Conservation (phyloP, 37 sponge, comb jelly and placozoan species). For the Haliclona indistincta region DNA sequence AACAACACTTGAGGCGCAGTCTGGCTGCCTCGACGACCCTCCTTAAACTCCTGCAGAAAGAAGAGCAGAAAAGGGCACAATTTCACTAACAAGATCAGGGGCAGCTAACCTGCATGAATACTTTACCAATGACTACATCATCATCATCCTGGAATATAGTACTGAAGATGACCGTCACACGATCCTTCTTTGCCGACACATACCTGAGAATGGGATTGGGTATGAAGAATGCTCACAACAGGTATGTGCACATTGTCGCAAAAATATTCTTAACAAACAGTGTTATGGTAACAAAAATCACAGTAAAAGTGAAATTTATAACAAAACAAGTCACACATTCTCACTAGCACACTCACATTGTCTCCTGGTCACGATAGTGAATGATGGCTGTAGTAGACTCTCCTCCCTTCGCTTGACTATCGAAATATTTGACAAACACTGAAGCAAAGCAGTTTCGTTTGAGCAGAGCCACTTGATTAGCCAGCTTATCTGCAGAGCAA, state of each 20-base stretch:
- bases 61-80: background rate
- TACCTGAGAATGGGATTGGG: too few relatives aligned
- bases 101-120: conserved; percentile 81
- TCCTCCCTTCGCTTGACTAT: conserved; percentile 70
- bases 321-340: background rate
- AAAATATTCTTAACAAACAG: too few relatives aligned
- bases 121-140: conserved; percentile 95
- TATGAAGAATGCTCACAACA: too few relatives aligned
- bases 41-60: conserved; percentile 89
- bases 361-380: conserved; percentile 95
- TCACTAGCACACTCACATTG: conserved; percentile 61
- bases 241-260: too few relatives aligned
- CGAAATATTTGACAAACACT: conserved; percentile 96
- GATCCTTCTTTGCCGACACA: conserved; percentile 92
- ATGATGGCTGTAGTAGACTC: conserved; percentile 76
- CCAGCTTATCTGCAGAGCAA: conserved; percentile 57
- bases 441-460: conserved; percentile 98
- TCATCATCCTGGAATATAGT: conserved; percentile 96
- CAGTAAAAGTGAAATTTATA: too few relatives aligned
- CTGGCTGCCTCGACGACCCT: conserved; percentile 82
- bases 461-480: conserved; percentile 78
- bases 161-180: conserved; percentile 97
- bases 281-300: too few relatives aligned
- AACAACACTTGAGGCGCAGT: conserved; percentile 97
- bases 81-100: background rate